Percentiles rank a stretch among this genome's conserved stretches.
Conservation (phyloP, 2,797 vertebrate genomes). For the Zenarchopterus dispar region DNA sequence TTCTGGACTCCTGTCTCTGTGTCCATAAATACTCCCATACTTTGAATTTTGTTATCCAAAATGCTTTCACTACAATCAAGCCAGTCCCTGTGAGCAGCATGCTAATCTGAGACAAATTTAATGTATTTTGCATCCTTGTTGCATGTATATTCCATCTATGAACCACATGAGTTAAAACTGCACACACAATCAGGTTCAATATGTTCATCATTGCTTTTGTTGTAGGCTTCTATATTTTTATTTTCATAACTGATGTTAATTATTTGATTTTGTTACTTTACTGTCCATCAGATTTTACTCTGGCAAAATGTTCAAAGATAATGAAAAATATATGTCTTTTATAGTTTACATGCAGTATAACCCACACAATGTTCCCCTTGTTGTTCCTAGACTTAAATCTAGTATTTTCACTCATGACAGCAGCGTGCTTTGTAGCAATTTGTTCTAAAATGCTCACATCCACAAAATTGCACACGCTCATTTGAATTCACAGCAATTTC, state of each 20-base stretch:
- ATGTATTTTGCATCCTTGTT: too few relatives aligned
- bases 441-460: conserved; percentile 47
- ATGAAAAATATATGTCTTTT: not conserved
- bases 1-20: too few relatives aligned
- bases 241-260: not conserved
- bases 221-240: not conserved
- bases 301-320: not conserved
- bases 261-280: not conserved
- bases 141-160: too few relatives aligned
- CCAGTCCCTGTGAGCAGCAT: too few relatives aligned
- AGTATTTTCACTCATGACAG: conserved; percentile 5
- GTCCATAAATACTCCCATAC: too few relatives aligned
- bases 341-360: too few relatives aligned
- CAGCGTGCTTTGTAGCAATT: conserved; percentile 30
- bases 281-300: not conserved
- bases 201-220: too few relatives aligned
- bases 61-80: too few relatives aligned
- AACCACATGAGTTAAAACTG: too few relatives aligned
- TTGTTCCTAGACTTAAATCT: conserved; percentile 2
- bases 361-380: not conserved
- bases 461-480: conserved; percentile 44
- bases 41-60: too few relatives aligned
- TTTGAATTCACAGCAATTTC: conserved; percentile 59
- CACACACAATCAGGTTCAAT: too few relatives aligned
- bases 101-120: too few relatives aligned